phyloP scores from a whole-genome alignment of 2,888 invertebrate genomes.

The Disparrhopalites patrizii region DNA sequence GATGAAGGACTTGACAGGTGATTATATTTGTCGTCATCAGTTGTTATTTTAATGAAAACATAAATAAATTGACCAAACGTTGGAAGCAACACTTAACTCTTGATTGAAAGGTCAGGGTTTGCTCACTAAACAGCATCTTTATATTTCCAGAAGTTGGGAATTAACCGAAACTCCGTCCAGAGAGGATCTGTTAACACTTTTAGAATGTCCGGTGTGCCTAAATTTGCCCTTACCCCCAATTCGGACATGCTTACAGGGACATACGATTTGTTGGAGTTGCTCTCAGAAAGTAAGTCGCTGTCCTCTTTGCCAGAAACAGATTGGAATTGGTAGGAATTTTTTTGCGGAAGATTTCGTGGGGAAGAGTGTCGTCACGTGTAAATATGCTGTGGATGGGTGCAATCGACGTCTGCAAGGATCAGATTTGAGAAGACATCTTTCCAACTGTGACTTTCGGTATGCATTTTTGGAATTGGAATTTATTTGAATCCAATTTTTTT shows the following conservation, averaged over 20 bases:
- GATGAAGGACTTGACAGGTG: no score
- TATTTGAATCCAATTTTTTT: not conserved
- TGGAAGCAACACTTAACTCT: no score
- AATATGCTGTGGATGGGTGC: constrained; percentile 41
- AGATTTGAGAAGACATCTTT: constrained; percentile 33
- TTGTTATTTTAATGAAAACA: no score
- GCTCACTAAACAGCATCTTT: no score
- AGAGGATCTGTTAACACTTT: constrained; percentile 35
- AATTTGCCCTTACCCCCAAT: constrained; percentile 43
- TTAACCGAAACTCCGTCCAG: constrained; percentile 34
- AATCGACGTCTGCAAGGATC: constrained; percentile 30
- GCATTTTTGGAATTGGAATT: not conserved
- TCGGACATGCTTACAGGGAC: constrained; percentile 39
- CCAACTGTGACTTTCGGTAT: constrained; percentile 36
- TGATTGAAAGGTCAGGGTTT: no score
- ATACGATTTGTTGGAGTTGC: constrained; percentile 40
- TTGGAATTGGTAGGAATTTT: constrained; percentile 41
- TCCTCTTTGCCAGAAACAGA: constrained; percentile 40
- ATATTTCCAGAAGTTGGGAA: constrained; percentile 27
- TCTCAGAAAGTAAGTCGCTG: constrained; percentile 31
- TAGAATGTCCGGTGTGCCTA: constrained; percentile 46
- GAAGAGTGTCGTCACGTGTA: constrained; percentile 35
- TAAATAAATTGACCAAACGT: no score
- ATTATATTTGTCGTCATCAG: no score
- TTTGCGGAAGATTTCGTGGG: constrained; percentile 36